Conservation (phyloP, 2,888 invertebrate species). For the Scaptomyza polygonia region DNA sequence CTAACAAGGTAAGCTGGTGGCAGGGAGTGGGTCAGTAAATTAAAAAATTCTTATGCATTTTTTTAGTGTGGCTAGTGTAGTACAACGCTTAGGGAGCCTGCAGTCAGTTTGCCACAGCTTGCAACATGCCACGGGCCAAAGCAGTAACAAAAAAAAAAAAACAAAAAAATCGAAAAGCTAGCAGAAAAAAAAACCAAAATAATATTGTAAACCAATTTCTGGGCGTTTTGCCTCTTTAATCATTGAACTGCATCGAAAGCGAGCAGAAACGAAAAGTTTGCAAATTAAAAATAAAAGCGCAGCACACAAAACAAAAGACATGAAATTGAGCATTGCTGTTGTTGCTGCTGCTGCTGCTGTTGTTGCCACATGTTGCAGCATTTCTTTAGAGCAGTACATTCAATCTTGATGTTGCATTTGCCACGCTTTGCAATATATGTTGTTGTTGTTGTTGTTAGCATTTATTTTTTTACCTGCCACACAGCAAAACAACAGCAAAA, state of each 20-base stretch:
- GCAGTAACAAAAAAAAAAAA: neutral
- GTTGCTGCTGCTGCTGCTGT: constrained; percentile 40
- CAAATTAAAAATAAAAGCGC: constrained; percentile 72
- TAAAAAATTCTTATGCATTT: constrained; percentile 72
- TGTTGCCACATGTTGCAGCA: constrained; percentile 80
- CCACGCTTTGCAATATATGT: constrained; percentile 51
- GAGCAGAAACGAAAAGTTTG: constrained; percentile 68
- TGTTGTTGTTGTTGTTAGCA: constrained; percentile 41
- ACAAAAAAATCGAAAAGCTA: constrained; percentile 39
- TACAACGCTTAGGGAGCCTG: constrained; percentile 55
- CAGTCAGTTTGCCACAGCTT: constrained; percentile 44
- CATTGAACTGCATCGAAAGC: constrained; percentile 78
- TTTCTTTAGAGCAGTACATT: constrained; percentile 66
- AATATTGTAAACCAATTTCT: constrained; percentile 73
- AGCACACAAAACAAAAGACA: constrained; percentile 72
- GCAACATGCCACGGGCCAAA: constrained; percentile 71
- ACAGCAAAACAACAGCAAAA: constrained; percentile 12
- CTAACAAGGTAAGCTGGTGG: constrained; percentile 25
- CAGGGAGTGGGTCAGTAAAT: constrained; percentile 48
- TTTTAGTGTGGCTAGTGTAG: constrained; percentile 23
- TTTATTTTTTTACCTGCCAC: constrained; percentile 55
- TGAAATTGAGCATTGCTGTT: constrained; percentile 48
- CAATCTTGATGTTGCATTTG: constrained; percentile 74
- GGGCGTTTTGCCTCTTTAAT: constrained; percentile 78
- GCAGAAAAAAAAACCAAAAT: constrained; percentile 31